A percentile compares a stretch with the other conserved stretches of the same genome.
Evolutionary conservation across 1,140 invertebrate genomes (phyloP).

Genomic region (Andrena cerasifolii): DNA sequence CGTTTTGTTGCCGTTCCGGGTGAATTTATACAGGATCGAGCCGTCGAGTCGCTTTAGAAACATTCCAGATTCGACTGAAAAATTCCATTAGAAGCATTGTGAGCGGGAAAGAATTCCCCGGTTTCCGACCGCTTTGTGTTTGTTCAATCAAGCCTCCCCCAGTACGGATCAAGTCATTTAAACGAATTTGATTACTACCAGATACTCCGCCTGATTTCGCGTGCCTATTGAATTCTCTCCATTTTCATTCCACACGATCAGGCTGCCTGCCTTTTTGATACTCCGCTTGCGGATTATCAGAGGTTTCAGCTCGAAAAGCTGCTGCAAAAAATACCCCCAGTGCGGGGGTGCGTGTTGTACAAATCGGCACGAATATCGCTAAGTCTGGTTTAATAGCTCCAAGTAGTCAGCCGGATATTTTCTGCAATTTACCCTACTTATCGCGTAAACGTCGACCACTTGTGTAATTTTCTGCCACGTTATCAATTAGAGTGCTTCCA

Average conservation of each 20-base stretch:
- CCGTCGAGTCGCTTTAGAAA: not conserved
- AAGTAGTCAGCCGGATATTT: no score
- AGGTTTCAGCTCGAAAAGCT: not conserved
- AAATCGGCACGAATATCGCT: no score
- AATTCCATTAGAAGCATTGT: not conserved
- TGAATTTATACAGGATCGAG: not conserved
- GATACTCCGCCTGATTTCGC: not conserved
- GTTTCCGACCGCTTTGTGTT: not conserved
- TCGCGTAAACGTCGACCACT: no score
- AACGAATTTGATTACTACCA: slow-evolving; percentile 35
- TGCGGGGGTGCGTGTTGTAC: no score
- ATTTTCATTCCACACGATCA: slow-evolving; percentile 38
- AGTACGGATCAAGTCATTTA: slow-evolving; percentile 24
- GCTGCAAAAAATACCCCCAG: no score
- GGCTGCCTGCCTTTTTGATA: not conserved
- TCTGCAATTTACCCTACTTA: no score
- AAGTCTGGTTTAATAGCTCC: no score
- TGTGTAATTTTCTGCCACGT: no score
- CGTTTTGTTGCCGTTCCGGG: not conserved
- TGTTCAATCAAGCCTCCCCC: slow-evolving; percentile 17
- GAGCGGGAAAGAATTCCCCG: not conserved
- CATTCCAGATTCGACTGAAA: not conserved
- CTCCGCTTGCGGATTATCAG: no score
- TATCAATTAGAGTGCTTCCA: slow-evolving; percentile 32
- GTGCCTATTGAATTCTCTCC: slow-evolving; percentile 13